These are phyloP conservation scores for Homarus americanus DNA, from an alignment of 1,140 invertebrate genomes.

Conservation along the genomic window DNA sequence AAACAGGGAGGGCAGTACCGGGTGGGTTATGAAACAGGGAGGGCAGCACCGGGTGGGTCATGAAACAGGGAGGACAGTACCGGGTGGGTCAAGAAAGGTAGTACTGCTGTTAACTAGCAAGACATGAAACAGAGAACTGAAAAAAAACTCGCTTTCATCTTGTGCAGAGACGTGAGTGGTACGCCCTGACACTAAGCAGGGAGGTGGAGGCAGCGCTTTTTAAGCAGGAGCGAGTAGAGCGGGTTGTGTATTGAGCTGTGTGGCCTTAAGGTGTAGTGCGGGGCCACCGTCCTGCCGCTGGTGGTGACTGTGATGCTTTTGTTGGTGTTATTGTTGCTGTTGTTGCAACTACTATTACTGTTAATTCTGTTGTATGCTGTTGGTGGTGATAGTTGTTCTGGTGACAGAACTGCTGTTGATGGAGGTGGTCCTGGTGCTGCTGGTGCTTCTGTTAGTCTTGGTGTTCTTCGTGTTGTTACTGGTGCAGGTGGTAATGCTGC, in stretches of 20 bases:
- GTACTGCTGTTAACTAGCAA: neutral
- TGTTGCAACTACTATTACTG: too few species aligned
- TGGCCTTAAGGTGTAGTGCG: neutral
- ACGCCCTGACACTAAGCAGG: neutral
- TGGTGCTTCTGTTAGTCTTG: too few species aligned
- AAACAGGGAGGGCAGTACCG: too few species aligned
- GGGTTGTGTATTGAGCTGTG: neutral
- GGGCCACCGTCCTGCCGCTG: neutral
- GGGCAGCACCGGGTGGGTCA: neutral
- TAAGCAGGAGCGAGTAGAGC: neutral
- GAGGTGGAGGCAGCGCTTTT: neutral
- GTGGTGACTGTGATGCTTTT: neutral
- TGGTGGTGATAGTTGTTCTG: too few species aligned
- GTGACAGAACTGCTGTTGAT: too few species aligned
- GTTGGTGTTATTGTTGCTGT: too few species aligned
- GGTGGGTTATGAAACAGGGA: neutral
- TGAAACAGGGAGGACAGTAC: neutral
- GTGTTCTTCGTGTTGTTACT: too few species aligned
- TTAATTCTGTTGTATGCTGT: too few species aligned
- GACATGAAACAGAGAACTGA: too few species aligned
- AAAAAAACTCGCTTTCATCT: neutral
- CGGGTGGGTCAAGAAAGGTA: too few species aligned
- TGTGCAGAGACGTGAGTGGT: neutral
- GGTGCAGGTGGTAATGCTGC: too few species aligned
- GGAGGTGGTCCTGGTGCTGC: too few species aligned